Base-by-base conservation (phyloP, 2,888 invertebrate genomes). In the Scaptomyza cyrtandrae region DNA sequence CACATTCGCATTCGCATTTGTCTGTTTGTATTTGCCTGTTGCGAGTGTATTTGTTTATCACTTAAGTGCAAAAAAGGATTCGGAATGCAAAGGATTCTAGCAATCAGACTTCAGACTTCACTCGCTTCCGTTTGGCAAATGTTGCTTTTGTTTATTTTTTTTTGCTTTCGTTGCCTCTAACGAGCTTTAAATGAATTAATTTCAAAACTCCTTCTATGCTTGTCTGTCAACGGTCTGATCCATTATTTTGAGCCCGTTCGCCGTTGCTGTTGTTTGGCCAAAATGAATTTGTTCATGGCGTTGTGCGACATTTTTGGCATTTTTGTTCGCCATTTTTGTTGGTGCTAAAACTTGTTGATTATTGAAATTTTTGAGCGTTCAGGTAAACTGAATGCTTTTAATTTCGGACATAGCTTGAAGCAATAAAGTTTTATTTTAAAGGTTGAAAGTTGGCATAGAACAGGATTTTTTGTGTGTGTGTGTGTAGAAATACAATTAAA, bases 101-200 rank as follows among this genome's bases (percentile, higher is more conserved):
- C 68, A 67, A 60, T 60, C 73, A 73, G 75, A 55, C 80, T 63
- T 68, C 57, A 62, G 85, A 65, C 19, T 19, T 19, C 71, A 46
- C 41, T 37, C 37, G 54, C 65, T 78, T 85, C 73, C 78, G 79
- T 56, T 71, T 54, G 45, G 55, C 66, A 54, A 70, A 66, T 70
- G 70, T 50, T 75, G 41, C 59, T 44, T 58, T 69, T 72, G 59
- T 76, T 73, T 55, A 14, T 56, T 35, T 54, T 60, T 50, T 44
- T 44, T 64, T 55, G 64, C 44, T 57, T 56, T 37, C 46, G 13
- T 53, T 50, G 19, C 59, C 48, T 55, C 80, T 82, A 86, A 87
- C 87, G 79, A 86, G 78, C 75, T 86, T 81, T 83, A 86, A 86
- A 83, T 88, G 84, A 86, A 88, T 88, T 88, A 88, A 86, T 88